A percentile compares a stretch with the other conserved stretches of the same genome.
These are phyloP conservation scores for Drosophila seguyi DNA, from an alignment of 1,140 invertebrate genomes.

Conservation along the genomic window DNA sequence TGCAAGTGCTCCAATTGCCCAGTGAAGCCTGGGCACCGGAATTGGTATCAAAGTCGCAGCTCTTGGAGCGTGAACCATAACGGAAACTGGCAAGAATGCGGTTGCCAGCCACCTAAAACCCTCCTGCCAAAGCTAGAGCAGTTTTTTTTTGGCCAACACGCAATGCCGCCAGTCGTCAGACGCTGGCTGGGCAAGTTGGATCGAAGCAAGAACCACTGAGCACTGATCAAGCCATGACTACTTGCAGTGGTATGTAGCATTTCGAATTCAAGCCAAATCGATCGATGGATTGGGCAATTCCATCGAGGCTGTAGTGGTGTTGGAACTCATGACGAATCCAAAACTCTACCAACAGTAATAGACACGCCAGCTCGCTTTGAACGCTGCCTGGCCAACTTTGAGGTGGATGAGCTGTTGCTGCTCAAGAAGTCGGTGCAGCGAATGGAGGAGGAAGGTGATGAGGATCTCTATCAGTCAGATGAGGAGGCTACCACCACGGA, in stretches of 20 bases:
- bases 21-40: constrained; percentile 38
- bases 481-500: background rate
- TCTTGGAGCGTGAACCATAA: constrained; percentile 38
- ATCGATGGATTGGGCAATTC: constrained; percentile 17
- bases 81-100: constrained; percentile 33
- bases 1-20: constrained; percentile 53
- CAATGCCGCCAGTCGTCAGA: constrained; percentile 41
- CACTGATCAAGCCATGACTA: constrained; percentile 20
- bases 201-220: constrained; percentile 21
- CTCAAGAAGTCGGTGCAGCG: constrained; percentile 61
- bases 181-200: constrained; percentile 24
- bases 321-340: constrained; percentile 3
- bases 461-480: background rate
- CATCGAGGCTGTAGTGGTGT: background rate
- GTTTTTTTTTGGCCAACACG: background rate
- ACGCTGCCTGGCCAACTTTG: constrained; percentile 64
- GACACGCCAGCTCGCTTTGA: constrained; percentile 63
- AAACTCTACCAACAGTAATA: constrained; percentile 31
- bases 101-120: background rate
- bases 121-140: background rate
- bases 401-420: constrained; percentile 57
- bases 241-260: constrained; percentile 64
- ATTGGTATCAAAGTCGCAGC: constrained; percentile 24
- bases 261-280: background rate
- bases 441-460: constrained; percentile 34